Conservation (phyloP, 2,113 vertebrate genomes). For the Suricata suricatta region DNA sequence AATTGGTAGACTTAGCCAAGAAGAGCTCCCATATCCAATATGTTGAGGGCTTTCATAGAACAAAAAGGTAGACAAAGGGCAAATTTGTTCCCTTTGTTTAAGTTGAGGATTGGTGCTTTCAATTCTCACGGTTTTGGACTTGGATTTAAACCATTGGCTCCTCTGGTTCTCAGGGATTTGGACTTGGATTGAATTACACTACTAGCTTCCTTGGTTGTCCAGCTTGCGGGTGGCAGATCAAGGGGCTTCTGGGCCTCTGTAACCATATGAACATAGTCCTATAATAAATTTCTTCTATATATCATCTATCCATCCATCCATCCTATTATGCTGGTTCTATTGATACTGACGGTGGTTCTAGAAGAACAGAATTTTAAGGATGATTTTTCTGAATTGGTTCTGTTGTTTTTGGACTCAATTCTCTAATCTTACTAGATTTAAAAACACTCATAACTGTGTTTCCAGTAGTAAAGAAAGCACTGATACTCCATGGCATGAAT, state of each 20-base stretch:
- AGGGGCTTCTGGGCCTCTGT: neutral
- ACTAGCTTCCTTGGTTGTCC: neutral
- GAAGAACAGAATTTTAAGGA: neutral
- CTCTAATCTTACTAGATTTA: neutral
- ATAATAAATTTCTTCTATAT: neutral
- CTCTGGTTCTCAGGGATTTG: neutral
- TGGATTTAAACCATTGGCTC: neutral
- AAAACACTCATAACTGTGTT: neutral
- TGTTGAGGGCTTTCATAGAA: neutral
- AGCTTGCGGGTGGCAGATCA: neutral
- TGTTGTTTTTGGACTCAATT: neutral
- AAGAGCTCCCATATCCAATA: neutral
- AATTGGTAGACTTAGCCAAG: neutral
- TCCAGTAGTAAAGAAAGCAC: neutral
- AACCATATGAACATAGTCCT: neutral
- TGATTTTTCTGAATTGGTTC: neutral
- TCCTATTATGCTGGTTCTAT: neutral
- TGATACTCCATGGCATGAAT: neutral
- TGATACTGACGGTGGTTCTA: neutral
- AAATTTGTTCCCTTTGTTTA: neutral
- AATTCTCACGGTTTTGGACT: neutral
- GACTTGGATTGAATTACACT: neutral
- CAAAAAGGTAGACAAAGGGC: neutral
- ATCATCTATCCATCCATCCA: rapidly evolving
- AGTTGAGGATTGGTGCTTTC: neutral